Percentiles rank a stretch among this genome's conserved stretches.
These are phyloP conservation scores for Pyrrhosoma nymphula DNA, from an alignment of 2,888 invertebrate species.

Conservation along the genomic window DNA sequence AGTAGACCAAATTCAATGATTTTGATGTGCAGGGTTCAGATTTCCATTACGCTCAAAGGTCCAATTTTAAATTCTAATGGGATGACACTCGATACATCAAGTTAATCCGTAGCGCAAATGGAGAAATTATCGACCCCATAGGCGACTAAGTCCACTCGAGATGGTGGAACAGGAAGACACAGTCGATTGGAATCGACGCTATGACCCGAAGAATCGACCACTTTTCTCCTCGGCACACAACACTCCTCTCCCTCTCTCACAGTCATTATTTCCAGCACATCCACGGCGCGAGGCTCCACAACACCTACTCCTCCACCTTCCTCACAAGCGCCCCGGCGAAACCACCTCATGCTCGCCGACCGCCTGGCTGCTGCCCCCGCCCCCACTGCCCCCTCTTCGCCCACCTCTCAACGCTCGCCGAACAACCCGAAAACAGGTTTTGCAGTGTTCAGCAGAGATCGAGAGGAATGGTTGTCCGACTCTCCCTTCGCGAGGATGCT, in stretches of 20 bases:
- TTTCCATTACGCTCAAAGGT: too few relatives aligned
- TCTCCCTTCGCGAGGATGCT: background rate
- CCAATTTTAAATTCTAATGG: too few relatives aligned
- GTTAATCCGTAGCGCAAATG: background rate
- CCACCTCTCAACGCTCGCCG: background rate
- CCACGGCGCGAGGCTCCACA: background rate
- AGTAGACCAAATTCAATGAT: too few relatives aligned
- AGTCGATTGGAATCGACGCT: background rate
- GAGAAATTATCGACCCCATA: background rate
- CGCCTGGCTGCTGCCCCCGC: too few relatives aligned
- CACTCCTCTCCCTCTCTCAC: background rate
- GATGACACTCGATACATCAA: too few relatives aligned
- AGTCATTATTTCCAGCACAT: constrained; percentile 27
- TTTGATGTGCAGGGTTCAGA: too few relatives aligned
- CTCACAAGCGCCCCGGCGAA: background rate
- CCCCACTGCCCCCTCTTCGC: background rate
- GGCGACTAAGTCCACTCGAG: background rate
- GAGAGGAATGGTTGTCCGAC: background rate
- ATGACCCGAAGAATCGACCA: background rate
- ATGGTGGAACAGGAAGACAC: background rate
- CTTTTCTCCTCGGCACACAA: background rate
- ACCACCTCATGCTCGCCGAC: background rate
- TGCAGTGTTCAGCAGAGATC: background rate
- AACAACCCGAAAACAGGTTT: constrained; percentile 29
- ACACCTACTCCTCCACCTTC: background rate